phyloP scores from a whole-genome alignment of 1,140 invertebrate genomes.

The Apis mellifera region Amel_HAv3.1 CM009936.2:2610001-2610500 shows the following conservation, averaged over 20 bases:
- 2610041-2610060: neutral
- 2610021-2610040: neutral
- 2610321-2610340: conserved; percentile 45
- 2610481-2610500: no score
- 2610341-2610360: conserved; percentile 35
- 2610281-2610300: conserved; percentile 67
- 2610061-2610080: neutral
- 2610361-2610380: conserved; percentile 19
- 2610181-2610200: conserved; percentile 32
- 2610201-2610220: conserved; percentile 51
- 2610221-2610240: conserved; percentile 52
- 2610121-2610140: neutral
- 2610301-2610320: conserved; percentile 58
- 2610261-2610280: conserved; percentile 48
- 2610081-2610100: neutral
- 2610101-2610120: neutral
- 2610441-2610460: neutral
- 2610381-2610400: conserved; percentile 6
- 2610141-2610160: conserved; percentile 27
- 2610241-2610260: conserved; percentile 52
- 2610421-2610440: conserved; percentile 2
- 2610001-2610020: no score
- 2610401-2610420: conserved; percentile 21
- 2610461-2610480: neutral
- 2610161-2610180: conserved; percentile 38